Evolutionary conservation across 2,113 vertebrate genomes (phyloP), one percentile per base, ranked within the genome.

Genomic region (Echinops telfairi): DNA sequence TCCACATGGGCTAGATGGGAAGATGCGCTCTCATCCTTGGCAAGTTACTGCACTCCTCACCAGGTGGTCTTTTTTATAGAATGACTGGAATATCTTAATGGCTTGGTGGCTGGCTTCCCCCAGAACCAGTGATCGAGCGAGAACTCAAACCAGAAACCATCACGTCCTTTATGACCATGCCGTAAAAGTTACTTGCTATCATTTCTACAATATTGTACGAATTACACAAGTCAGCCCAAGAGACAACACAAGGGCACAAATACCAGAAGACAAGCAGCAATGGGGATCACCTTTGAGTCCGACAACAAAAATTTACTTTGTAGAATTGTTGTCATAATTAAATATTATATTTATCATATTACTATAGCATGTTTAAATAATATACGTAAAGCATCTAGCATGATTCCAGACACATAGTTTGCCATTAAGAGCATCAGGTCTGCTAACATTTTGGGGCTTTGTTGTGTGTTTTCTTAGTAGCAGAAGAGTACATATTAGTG

Each of bases 221-320:
- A 14, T 53, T 53, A 53, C 47, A 53, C 10, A 53, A 53, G 47
- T 10, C 47, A 40, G 40, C 40, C 40, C 40, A 40, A 7, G 40
- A 40, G 40, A 40, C 40, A 40, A 40, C 40, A 40, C 40, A 4
- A 40, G 36, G 57, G 15, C 17, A 20, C 27, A 38, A 16, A 75
- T 0, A 2, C 38, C 27, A 20, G 53, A 6, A 36, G 7, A 1
- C 1, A 33, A 60, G 20, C 38, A 77, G 47, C 6, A 16, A 0
- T 3, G 2, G 57, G 47, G 40, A 9, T 20, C 68, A 64, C 36
- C 22, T 47, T n/a, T 9, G 4, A 38, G 6, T 14, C 58, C 79
- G 40, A 36, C 9, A 43, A 3, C 40, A 29, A 40, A 47, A 53
- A 53, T 53, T 53, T 14, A 53, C 47, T 53, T 53, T 53, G 47